phyloP scores from a whole-genome alignment of 2,113 vertebrate genomes.

The Indicator maculatus region DNA sequence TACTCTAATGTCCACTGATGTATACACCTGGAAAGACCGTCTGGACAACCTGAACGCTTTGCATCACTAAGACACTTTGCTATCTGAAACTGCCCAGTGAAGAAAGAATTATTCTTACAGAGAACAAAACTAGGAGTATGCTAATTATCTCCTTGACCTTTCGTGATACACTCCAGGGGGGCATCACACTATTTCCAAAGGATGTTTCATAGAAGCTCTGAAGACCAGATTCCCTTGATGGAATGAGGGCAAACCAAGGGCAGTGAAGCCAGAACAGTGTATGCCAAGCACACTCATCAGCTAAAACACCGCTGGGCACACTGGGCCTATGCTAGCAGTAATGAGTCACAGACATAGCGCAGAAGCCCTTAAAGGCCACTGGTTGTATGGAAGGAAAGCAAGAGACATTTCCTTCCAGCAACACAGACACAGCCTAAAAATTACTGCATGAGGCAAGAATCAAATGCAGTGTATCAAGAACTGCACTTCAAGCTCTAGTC shows the following conservation, averaged over 20 bases:
- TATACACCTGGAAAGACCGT: background rate
- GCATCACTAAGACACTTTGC: background rate
- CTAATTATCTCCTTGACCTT: background rate
- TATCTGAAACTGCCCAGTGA: background rate
- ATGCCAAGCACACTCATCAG: background rate
- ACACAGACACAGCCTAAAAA: background rate
- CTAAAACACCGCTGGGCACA: background rate
- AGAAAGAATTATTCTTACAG: background rate
- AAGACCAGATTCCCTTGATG: fast-evolving
- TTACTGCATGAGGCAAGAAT: background rate
- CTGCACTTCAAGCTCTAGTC: background rate
- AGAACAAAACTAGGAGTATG: background rate
- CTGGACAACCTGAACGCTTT: background rate
- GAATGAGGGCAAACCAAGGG: background rate
- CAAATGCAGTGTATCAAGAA: background rate
- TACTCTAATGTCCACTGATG: background rate
- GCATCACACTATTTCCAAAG: background rate
- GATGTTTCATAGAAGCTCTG: background rate
- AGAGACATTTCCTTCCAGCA: background rate
- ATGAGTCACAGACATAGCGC: background rate
- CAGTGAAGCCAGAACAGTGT: background rate
- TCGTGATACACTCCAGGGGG: background rate
- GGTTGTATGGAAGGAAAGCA: background rate
- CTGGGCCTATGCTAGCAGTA: background rate
- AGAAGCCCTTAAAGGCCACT: background rate